Percentiles rank a stretch among this genome's conserved stretches.
Evolutionary conservation across 2,113 vertebrate species (phyloP).

Genomic region (Myiozetetes cayanensis): DNA sequence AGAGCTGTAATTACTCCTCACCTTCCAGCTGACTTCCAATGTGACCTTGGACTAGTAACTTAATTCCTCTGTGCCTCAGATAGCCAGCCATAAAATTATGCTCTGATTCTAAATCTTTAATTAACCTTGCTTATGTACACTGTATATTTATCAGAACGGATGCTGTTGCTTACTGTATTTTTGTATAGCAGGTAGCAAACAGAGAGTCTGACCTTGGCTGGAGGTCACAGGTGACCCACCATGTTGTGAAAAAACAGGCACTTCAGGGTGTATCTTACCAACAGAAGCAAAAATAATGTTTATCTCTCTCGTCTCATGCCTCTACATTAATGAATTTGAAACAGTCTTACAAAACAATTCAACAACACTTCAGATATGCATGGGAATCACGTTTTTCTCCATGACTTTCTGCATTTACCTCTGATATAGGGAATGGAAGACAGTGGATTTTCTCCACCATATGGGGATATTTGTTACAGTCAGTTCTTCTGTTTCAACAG

Average conservation of each 20-base stretch:
- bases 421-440: background rate
- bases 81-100: background rate
- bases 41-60: background rate
- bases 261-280: accelerated
- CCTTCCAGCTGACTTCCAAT: background rate
- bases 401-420: background rate
- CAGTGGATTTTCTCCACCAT: background rate
- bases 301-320: accelerated
- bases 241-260: background rate
- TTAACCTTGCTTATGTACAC: background rate
- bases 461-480: background rate
- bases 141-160: background rate
- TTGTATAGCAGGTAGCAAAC: background rate
- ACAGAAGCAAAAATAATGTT: background rate
- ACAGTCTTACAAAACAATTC: background rate
- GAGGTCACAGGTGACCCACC: background rate
- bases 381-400: background rate
- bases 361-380: background rate
- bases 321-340: background rate
- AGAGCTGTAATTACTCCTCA: accelerated
- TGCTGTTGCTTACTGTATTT: background rate
- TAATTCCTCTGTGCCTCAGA: background rate
- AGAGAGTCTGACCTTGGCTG: background rate
- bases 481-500: background rate
- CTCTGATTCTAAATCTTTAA: background rate